Evolutionary conservation across 2,797 vertebrate species (phyloP).

Genomic region (Chelon auratus): DNA sequence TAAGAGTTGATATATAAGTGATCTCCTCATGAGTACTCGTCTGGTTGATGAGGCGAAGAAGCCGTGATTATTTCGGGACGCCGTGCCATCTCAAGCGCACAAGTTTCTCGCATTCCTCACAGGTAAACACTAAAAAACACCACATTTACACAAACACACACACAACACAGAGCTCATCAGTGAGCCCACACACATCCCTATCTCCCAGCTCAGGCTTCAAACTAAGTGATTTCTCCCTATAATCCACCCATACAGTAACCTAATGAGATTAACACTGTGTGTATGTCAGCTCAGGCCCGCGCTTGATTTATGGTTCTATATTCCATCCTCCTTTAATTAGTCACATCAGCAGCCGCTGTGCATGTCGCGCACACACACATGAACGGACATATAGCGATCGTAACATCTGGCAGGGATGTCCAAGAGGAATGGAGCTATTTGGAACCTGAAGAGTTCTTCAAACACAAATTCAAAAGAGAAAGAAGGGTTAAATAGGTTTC

Average conservation of each 20-base stretch:
- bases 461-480: neutral
- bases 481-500: neutral
- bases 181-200: constrained; percentile 44
- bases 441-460: constrained; percentile 14
- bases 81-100: constrained; percentile 14
- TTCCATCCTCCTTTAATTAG: constrained; percentile 78
- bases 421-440: constrained; percentile 14
- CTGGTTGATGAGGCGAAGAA: constrained; percentile 30
- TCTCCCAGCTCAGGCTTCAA: constrained; percentile 61
- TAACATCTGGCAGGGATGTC: constrained; percentile 38
- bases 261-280: constrained; percentile 77
- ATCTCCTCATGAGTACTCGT: constrained; percentile 26
- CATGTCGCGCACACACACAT: constrained; percentile 12
- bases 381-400: neutral
- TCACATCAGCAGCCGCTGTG: constrained; percentile 48
- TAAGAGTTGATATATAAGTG: constrained; percentile 43
- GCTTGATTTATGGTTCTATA: constrained; percentile 82
- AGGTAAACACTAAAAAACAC: constrained; percentile 24
- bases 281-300: constrained; percentile 63
- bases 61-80: constrained; percentile 35
- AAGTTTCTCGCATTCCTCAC: neutral
- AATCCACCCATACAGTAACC: constrained; percentile 76
- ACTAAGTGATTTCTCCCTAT: constrained; percentile 72
- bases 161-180: constrained; percentile 29
- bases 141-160: constrained; percentile 19